Evolutionary conservation across 1,140 invertebrate species (phyloP).

Genomic region (Bombus ignitus): DNA sequence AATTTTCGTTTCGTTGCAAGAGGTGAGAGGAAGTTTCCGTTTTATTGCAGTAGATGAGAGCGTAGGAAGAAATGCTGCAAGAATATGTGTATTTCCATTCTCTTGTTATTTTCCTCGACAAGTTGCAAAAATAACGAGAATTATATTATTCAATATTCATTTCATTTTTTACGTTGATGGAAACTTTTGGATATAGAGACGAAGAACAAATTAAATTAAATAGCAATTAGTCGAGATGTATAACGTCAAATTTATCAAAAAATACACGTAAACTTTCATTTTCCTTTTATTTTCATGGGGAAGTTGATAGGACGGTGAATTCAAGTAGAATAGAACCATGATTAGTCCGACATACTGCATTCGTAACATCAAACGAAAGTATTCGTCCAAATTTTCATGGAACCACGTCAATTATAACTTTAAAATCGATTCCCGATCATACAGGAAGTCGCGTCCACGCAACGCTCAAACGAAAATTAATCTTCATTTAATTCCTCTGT

Average conservation of each 20-base stretch:
- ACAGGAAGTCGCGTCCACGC: no score
- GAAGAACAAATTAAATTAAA: not conserved
- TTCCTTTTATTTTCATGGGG: not conserved
- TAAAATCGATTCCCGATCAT: not conserved
- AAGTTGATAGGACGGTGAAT: not conserved
- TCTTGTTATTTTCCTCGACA: no score
- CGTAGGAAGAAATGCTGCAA: no score
- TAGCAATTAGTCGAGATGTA: not conserved
- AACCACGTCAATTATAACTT: not conserved
- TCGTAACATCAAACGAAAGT: not conserved
- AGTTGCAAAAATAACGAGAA: no score
- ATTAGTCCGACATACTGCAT: not conserved
- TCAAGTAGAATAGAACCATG: not conserved
- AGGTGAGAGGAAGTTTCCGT: no score
- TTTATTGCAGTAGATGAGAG: no score
- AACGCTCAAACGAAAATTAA: constrained; percentile 30
- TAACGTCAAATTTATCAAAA: not conserved
- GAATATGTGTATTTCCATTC: no score
- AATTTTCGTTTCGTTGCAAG: no score
- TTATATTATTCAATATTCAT: no score
- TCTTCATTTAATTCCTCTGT: constrained; percentile 31
- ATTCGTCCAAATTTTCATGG: not conserved
- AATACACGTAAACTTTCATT: not conserved
- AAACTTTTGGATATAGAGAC: not conserved
- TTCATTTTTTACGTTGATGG: not conserved